Evolutionary conservation across 1,140 invertebrate genomes (phyloP).

Genomic region (Armadillidium nasatum): DNA sequence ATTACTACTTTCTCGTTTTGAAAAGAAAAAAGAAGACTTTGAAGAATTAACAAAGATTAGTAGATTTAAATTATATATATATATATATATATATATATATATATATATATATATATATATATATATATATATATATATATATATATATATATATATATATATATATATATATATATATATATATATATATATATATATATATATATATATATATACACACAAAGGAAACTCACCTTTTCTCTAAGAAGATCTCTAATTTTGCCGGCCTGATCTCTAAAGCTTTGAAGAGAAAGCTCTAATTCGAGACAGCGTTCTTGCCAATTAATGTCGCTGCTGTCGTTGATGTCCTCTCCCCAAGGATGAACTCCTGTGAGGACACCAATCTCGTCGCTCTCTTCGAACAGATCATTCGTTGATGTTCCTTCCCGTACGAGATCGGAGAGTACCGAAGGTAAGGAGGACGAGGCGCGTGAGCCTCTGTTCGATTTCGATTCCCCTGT

Average conservation of each 20-base stretch:
- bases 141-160: constrained; percentile 19
- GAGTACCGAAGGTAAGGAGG: constrained; percentile 50
- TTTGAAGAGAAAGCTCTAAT: constrained; percentile 72
- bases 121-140: not conserved
- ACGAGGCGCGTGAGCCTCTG: constrained; percentile 38
- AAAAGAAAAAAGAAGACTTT: too few relatives aligned
- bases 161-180: not conserved
- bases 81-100: too few relatives aligned
- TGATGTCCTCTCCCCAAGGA: constrained; percentile 32
- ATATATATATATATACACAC: constrained; percentile 14
- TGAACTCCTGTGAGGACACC: constrained; percentile 19
- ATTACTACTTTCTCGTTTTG: too few relatives aligned
- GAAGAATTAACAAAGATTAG: too few relatives aligned
- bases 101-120: not conserved
- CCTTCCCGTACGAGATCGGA: constrained; percentile 53
- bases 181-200: constrained; percentile 25
- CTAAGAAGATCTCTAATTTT: constrained; percentile 75
- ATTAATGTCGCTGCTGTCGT: constrained; percentile 45
- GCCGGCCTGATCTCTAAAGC: constrained; percentile 74
- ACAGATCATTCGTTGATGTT: constrained; percentile 32
- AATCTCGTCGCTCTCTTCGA: constrained; percentile 30
- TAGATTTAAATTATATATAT: too few relatives aligned
- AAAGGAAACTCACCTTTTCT: constrained; percentile 64
- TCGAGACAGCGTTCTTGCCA: constrained; percentile 81
- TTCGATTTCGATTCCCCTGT: constrained; percentile 48